A percentile compares a stretch with the other conserved stretches of the same genome.
These are phyloP conservation scores for Cetonia aurata DNA, from an alignment of 2,888 invertebrate genomes.

Conservation along the genomic window DNA sequence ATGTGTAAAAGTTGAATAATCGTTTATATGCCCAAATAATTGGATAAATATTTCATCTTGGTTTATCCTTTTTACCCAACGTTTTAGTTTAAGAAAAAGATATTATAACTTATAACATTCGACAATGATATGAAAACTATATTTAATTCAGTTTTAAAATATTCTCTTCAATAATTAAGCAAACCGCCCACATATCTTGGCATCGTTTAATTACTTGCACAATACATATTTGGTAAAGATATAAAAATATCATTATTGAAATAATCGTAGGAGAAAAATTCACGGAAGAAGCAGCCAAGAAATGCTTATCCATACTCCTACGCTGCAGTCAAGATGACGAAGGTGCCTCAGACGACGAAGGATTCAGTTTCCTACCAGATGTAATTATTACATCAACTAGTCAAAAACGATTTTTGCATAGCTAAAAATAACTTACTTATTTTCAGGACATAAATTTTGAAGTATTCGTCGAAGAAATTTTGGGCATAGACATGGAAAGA, in stretches of 20 bases:
- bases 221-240: no score
- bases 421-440: conserved; percentile 31
- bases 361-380: conserved; percentile 50
- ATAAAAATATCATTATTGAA: background rate
- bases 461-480: conserved; percentile 66
- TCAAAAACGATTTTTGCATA: background rate
- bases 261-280: conserved; percentile 56
- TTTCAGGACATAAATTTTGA: conserved; percentile 66
- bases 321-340: conserved; percentile 42
- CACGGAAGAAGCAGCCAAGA: conserved; percentile 51
- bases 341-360: conserved; percentile 12
- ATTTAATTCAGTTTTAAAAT: no score
- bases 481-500: conserved; percentile 68
- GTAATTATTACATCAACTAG: conserved; percentile 51
- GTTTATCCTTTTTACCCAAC: no score
- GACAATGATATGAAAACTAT: no score
- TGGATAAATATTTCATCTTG: no score
- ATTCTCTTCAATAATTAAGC: no score
- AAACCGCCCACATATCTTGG: background rate
- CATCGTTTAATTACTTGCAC: background rate
- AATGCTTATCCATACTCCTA: conserved; percentile 57
- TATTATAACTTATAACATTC: no score
- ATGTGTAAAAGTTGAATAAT: no score
- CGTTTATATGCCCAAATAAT: no score
- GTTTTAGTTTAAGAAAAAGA: no score